Conservation (phyloP, 2,113 vertebrate species). For the Aramus guarauna region DNA sequence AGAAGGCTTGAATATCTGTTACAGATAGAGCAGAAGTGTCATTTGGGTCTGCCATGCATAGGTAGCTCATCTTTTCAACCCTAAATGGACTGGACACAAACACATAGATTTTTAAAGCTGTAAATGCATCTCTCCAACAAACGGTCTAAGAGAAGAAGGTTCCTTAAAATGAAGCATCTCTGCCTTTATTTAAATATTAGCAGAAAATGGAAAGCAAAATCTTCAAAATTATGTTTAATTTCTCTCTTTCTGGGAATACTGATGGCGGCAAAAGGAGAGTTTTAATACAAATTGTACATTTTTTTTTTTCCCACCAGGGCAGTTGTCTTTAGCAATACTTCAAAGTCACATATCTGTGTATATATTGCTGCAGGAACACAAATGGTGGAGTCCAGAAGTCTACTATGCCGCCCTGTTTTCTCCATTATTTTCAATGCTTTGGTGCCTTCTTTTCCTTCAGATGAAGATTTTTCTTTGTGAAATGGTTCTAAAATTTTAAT, state of each 20-base stretch:
- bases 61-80: not conserved
- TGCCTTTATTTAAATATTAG: not conserved
- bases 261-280: not conserved
- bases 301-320: not conserved
- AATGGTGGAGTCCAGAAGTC: not conserved
- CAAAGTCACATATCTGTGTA: not conserved
- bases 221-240: not conserved
- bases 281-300: not conserved
- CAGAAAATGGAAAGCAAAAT: not conserved
- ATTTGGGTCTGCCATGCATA: not conserved
- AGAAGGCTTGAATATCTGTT: not conserved
- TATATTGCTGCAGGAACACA: not conserved
- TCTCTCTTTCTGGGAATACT: not conserved
- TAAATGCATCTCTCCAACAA: not conserved
- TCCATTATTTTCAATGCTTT: not conserved
- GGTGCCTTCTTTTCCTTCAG: not conserved
- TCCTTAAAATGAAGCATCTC: not conserved
- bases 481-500: not conserved
- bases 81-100: not conserved
- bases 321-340: not conserved
- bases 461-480: not conserved
- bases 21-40: not conserved
- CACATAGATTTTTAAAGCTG: not conserved
- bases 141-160: not conserved
- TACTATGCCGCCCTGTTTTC: not conserved